Evolutionary conservation across 2,797 vertebrate species (phyloP), one percentile per base, ranked within the genome.

Genomic region (Threskiornis aethiopicus): DNA sequence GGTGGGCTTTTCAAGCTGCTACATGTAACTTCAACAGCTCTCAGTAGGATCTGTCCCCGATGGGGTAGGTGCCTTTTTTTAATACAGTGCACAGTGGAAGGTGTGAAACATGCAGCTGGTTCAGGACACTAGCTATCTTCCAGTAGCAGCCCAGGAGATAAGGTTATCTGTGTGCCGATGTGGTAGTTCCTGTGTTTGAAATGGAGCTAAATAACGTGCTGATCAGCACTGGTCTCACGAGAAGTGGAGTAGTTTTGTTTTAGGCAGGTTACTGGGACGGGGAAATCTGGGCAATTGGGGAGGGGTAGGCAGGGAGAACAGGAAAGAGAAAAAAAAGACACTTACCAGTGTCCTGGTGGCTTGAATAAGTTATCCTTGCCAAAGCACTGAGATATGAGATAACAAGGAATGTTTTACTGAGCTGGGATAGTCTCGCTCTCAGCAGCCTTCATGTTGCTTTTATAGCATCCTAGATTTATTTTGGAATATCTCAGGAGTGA

Each of bases 401-500:
- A 70, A 69, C 39, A 25, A 80, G 39, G 87, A 61, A 22, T 25
- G 55, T 70, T 62, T 66, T 62, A 16, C n/a, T 86, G 87, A 75
- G 93, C 76, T 87, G 76, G 77, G 44, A 46, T 88, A 54, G 78
- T 76, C 44, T 77, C 0, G 0, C 51, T 54, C 81, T 94, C 84
- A n/a, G 78, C 90, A 90, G 67, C 81, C 29, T 92, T 92, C 4
- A 0, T 33, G 64, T 66, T 0, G 4, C 70, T 92, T 82, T 87
- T 72, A 64, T 16, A 84, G 89, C 77, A 75, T 84, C 82, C 89
- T 35, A 73, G 33, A 87, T 87, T 92, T 87, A 83, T 92, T 95
- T 96, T 94, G 84, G 71, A 95, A 24, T 73, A 57, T 77, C 87
- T 96, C 12, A 1, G 44, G 80, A 84, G 86, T 44, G 54, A 31